These are phyloP conservation scores for Remorina albescens DNA, from an alignment of 2,797 vertebrate genomes.

Conservation along the genomic window DNA sequence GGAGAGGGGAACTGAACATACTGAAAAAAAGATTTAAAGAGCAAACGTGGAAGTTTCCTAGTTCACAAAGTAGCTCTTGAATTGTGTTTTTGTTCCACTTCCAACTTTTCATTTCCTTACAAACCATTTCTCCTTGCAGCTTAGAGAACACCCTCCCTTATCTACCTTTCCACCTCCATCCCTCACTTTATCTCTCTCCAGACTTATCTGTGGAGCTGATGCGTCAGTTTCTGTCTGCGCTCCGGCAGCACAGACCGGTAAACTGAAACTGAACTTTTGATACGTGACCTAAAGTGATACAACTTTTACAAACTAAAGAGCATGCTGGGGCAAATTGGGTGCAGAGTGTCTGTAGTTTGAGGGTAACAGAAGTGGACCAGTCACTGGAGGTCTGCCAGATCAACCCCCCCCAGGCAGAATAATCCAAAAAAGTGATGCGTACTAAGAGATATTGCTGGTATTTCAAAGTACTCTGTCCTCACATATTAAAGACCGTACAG, in stretches of 20 bases:
- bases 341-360: slow-evolving; percentile 59
- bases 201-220: slow-evolving; percentile 51
- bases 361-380: slow-evolving; percentile 60
- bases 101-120: slow-evolving; percentile 54
- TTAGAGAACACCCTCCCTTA: slow-evolving; percentile 56
- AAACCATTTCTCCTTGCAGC: slow-evolving; percentile 43
- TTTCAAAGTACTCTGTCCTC: slow-evolving; percentile 35
- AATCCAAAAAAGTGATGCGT: slow-evolving; percentile 35
- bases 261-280: slow-evolving; percentile 55
- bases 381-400: slow-evolving; percentile 55
- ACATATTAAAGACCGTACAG: slow-evolving; percentile 14
- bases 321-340: slow-evolving; percentile 46
- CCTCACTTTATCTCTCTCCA: slow-evolving; percentile 47
- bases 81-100: slow-evolving; percentile 62
- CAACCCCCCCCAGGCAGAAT: slow-evolving; percentile 45
- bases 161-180: slow-evolving; percentile 55
- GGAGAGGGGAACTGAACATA: slow-evolving; percentile 18
- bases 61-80: slow-evolving; percentile 58
- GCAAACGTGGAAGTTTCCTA: slow-evolving; percentile 58
- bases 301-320: slow-evolving; percentile 48
- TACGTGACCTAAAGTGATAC: slow-evolving; percentile 45
- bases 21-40: slow-evolving; percentile 42
- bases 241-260: slow-evolving; percentile 25
- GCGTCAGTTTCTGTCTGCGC: slow-evolving; percentile 27
- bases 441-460: slow-evolving; percentile 12